Evolutionary conservation across 2,888 invertebrate genomes (phyloP).

Genomic region (Cryptus armator): DNA sequence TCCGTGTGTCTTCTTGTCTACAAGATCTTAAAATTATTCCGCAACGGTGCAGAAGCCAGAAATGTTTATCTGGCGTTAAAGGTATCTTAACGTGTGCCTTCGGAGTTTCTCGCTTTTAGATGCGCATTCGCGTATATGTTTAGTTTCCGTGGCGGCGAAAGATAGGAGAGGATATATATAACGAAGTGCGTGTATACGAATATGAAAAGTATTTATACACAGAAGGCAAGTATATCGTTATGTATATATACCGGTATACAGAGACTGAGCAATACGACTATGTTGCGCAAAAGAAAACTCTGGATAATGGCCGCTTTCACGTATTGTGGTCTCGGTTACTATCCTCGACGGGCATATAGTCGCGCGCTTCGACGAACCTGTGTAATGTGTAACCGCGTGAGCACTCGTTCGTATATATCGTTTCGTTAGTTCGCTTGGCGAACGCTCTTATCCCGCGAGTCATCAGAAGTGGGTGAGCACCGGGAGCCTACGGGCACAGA

Average conservation of each 20-base stretch:
- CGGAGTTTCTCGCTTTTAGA: constrained; percentile 54
- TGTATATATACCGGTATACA: constrained; percentile 57
- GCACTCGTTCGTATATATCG: constrained; percentile 41
- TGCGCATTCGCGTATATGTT: constrained; percentile 42
- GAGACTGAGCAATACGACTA: constrained; percentile 62
- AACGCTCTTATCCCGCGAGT: constrained; percentile 66
- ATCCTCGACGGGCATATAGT: constrained; percentile 60
- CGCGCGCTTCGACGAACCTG: constrained; percentile 77
- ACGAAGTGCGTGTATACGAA: constrained; percentile 68
- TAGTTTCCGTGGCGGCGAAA: constrained; percentile 43
- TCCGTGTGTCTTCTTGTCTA: constrained; percentile 51
- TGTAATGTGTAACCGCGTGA: constrained; percentile 75
- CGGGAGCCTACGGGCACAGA: constrained; percentile 74
- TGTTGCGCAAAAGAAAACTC: constrained; percentile 79
- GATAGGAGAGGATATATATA: constrained; percentile 60
- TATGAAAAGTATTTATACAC: constrained; percentile 48
- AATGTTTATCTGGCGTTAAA: constrained; percentile 20
- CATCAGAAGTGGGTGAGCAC: constrained; percentile 56
- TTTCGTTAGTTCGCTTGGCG: constrained; percentile 46
- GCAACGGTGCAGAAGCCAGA: constrained; percentile 53
- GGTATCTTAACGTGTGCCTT: constrained; percentile 20
- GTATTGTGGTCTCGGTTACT: constrained; percentile 78
- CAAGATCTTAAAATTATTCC: constrained; percentile 66
- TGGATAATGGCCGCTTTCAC: constrained; percentile 84
- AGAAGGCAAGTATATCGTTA: constrained; percentile 9